These are phyloP conservation scores for Cataglyphis cursor DNA, from an alignment of 2,888 invertebrate species.

Conservation along the genomic window DNA sequence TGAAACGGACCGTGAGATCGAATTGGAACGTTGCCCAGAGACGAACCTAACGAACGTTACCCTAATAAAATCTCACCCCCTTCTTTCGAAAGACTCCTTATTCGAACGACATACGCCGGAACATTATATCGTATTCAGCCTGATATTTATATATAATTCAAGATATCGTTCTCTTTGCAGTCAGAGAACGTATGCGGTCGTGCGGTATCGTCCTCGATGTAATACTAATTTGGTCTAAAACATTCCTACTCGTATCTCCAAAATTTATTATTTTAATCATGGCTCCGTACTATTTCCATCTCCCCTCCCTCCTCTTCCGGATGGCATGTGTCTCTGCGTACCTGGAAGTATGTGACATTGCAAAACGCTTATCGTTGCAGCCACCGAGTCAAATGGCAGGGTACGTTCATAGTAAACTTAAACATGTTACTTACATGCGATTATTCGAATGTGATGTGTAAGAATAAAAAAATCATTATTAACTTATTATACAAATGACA, in stretches of 20 bases:
- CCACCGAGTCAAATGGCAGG: slow-evolving; percentile 7
- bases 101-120: slow-evolving; percentile 27
- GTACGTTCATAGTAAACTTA: slow-evolving; percentile 22
- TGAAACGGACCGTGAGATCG: slow-evolving; percentile 71
- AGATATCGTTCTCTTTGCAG: slow-evolving; percentile 62
- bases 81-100: slow-evolving; percentile 48
- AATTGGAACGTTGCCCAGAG: slow-evolving; percentile 70
- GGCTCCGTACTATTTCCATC: slow-evolving; percentile 44
- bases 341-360: not conserved
- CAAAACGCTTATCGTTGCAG: slow-evolving; percentile 24
- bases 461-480: not conserved
- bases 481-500: not conserved
- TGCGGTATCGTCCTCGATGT: slow-evolving; percentile 41
- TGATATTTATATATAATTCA: slow-evolving; percentile 75
- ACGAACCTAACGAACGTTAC: slow-evolving; percentile 60
- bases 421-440: not conserved
- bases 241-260: slow-evolving; percentile 60
- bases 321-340: not conserved
- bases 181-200: slow-evolving; percentile 19
- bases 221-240: slow-evolving; percentile 70
- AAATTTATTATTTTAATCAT: slow-evolving; percentile 83
- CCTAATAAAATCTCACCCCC: slow-evolving; percentile 59
- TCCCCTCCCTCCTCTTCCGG: not conserved
- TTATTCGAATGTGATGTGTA: not conserved
- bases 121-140: slow-evolving; percentile 49